phyloP scores from a whole-genome alignment of 2,113 vertebrate species.

The Centropus unirufus region DNA sequence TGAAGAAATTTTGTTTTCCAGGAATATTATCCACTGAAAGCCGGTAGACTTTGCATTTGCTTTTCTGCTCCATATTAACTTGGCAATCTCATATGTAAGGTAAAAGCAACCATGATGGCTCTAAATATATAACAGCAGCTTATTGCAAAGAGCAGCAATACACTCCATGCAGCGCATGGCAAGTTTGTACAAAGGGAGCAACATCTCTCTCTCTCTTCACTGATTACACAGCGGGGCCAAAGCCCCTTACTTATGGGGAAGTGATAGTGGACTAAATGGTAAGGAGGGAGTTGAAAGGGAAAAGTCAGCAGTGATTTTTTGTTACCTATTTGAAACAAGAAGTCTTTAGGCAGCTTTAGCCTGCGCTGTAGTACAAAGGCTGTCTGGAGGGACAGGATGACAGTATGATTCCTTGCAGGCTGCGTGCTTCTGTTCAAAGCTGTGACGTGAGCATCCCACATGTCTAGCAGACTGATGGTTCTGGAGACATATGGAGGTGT shows the following conservation, averaged over 20 bases:
- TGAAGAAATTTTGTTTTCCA: neutral
- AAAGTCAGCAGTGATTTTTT: neutral
- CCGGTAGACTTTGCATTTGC: neutral
- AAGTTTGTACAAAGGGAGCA: neutral
- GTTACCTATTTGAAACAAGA: neutral
- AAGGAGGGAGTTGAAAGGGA: neutral
- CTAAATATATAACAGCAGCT: neutral
- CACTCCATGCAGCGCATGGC: neutral
- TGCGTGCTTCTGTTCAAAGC: neutral
- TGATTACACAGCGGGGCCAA: neutral
- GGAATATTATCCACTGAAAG: neutral
- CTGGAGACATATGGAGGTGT: neutral
- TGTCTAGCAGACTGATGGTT: neutral
- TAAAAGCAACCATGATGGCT: neutral
- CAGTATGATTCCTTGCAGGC: neutral
- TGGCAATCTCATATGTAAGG: neutral
- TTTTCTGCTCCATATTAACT: neutral
- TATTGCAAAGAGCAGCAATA: neutral
- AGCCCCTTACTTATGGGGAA: neutral
- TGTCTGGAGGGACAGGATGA: conserved; percentile 25
- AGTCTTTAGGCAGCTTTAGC: neutral
- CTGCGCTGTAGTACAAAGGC: neutral
- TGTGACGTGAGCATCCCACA: neutral
- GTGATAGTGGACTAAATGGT: neutral
- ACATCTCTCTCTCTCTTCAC: too few species aligned